Evolutionary conservation across 2,113 vertebrate species (phyloP).

Genomic region (Hystrix cristata): DNA sequence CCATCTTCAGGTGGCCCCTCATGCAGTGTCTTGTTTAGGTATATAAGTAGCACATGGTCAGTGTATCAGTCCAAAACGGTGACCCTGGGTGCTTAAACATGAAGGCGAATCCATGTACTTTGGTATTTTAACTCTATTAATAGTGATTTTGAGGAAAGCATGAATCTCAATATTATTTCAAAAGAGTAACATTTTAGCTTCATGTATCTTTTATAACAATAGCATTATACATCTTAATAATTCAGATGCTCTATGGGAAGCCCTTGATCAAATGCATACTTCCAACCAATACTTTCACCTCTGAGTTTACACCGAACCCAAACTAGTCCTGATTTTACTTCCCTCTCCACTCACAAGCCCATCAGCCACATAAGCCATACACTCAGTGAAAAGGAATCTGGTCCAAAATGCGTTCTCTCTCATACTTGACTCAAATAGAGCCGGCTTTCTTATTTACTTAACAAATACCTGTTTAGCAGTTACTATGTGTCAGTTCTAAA

Average conservation of each 20-base stretch:
- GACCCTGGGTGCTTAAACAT: background rate
- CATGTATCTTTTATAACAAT: background rate
- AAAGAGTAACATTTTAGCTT: constrained; percentile 21
- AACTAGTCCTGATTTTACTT: background rate
- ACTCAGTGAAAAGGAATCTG: background rate
- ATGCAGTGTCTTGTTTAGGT: background rate
- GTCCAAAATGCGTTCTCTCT: background rate
- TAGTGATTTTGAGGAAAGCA: constrained; percentile 5
- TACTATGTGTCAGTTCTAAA: background rate
- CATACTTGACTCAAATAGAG: background rate
- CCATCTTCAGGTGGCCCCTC: constrained; percentile 28
- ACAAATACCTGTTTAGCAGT: background rate
- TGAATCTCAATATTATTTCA: constrained; percentile 41
- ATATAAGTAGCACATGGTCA: background rate
- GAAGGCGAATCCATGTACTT: background rate
- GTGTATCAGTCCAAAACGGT: background rate
- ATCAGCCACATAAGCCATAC: background rate
- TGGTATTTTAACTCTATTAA: background rate
- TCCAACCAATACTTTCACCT: background rate
- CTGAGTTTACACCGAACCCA: background rate
- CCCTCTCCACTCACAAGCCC: background rate
- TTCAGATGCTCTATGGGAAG: background rate
- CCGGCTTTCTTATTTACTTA: constrained; percentile 5
- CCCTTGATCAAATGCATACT: background rate
- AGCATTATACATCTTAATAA: background rate